Percentiles rank a stretch among this genome's conserved stretches.
phyloP scores from a whole-genome alignment of 2,113 vertebrate genomes.

The Chionodraco myersi region DNA sequence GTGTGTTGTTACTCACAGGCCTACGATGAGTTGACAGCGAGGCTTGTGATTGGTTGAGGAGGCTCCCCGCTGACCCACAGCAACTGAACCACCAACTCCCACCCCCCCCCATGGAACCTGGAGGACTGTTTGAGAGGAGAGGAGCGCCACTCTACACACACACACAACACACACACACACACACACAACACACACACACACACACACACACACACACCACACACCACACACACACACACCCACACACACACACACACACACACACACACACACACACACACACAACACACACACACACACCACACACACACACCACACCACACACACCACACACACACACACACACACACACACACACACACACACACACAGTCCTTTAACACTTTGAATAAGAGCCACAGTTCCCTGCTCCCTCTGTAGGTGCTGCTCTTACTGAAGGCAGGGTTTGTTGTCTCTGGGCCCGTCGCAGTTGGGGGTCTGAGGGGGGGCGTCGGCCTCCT shows the following conservation, averaged over 20 bases:
- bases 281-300: slow-evolving; percentile 45
- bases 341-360: too few species aligned
- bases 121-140: slow-evolving; percentile 94
- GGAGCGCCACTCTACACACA: slow-evolving; percentile 90
- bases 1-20: slow-evolving; percentile 88
- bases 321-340: too few species aligned
- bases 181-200: too few species aligned
- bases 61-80: slow-evolving; percentile 98
- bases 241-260: neutral
- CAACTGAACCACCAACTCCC: slow-evolving; percentile 95
- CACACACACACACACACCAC: too few species aligned
- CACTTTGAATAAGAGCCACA: too few species aligned
- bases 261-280: slow-evolving; percentile 34
- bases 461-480: slow-evolving; percentile 91
- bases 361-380: too few species aligned
- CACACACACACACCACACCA: too few species aligned
- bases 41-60: slow-evolving; percentile 96
- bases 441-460: slow-evolving; percentile 92
- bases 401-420: too few species aligned
- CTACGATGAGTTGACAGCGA: slow-evolving; percentile 96
- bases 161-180: slow-evolving; percentile 28
- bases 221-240: too few species aligned
- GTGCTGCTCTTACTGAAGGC: slow-evolving; percentile 87
- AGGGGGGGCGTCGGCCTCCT: slow-evolving; percentile 80
- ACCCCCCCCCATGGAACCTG: slow-evolving; percentile 95